Evolutionary conservation across 2,797 vertebrate genomes (phyloP).

Genomic region (Calcarius lapponicus): DNA sequence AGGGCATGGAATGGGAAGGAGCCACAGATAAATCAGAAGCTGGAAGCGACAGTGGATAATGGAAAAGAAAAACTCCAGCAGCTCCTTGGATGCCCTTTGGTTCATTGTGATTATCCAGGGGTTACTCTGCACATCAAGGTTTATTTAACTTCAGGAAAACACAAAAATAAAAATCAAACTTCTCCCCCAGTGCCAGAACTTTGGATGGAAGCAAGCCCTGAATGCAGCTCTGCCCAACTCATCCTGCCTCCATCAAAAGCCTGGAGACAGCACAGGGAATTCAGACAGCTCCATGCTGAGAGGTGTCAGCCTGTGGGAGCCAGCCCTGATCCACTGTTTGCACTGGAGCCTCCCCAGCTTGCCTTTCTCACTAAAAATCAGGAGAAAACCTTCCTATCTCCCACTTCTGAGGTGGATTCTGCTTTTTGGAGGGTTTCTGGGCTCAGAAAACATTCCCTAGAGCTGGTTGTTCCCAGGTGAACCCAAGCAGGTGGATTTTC

Average conservation of each 20-base stretch:
- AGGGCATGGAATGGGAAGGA: constrained; percentile 5
- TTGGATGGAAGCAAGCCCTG: neutral
- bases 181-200: neutral
- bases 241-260: neutral
- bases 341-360: neutral
- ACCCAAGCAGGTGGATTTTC: neutral
- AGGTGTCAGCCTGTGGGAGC: neutral
- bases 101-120: neutral
- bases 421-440: neutral
- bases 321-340: neutral
- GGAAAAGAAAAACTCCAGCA: constrained; percentile 14
- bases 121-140: constrained; percentile 22
- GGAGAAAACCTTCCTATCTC: neutral
- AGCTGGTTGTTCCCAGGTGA: neutral
- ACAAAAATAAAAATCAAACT: constrained; percentile 14
- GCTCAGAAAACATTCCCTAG: neutral
- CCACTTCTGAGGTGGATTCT: neutral
- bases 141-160: neutral
- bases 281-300: neutral
- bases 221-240: neutral
- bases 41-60: neutral
- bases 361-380: neutral
- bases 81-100: neutral
- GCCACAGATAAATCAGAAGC: neutral
- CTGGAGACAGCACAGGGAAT: neutral